A percentile compares a stretch with the other conserved stretches of the same genome.
phyloP scores from a whole-genome alignment of 23 tunicate species.

The Trididemnum miniatum region DNA sequence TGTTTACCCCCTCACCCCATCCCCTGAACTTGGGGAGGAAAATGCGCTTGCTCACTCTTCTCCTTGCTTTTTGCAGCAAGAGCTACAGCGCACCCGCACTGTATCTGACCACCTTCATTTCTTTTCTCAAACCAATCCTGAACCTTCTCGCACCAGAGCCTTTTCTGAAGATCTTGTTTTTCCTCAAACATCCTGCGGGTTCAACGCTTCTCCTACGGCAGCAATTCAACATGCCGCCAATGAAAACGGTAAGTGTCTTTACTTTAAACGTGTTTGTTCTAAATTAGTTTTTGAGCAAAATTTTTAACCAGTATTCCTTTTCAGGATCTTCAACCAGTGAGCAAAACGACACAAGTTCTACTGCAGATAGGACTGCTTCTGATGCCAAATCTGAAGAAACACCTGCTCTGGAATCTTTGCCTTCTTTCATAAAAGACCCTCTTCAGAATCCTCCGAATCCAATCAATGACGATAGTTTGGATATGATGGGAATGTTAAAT shows the following conservation, averaged over 20 bases:
- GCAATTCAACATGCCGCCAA: no score
- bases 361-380: not conserved
- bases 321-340: not conserved
- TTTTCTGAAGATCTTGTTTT: constrained; percentile 14
- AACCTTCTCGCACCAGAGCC: constrained; percentile 17
- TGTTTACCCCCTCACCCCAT: constrained; percentile 36
- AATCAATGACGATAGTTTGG: constrained; percentile 1
- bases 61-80: not conserved
- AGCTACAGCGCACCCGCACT: not conserved
- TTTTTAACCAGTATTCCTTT: no score
- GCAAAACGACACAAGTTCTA: not conserved
- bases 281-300: no score
- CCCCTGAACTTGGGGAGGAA: not conserved
- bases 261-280: no score
- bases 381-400: not conserved
- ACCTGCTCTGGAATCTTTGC: not conserved
- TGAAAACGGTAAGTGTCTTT: no score
- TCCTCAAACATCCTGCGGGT: not conserved
- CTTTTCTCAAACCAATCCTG: not conserved
- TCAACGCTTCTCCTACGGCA: not conserved
- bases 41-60: not conserved
- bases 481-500: constrained; percentile 4
- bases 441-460: not conserved
- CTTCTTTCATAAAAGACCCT: constrained; percentile 9
- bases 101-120: not conserved